phyloP scores from a whole-genome alignment of 92 coral and sea anemone genomes.

The Epizoanthus ramosus region DNA sequence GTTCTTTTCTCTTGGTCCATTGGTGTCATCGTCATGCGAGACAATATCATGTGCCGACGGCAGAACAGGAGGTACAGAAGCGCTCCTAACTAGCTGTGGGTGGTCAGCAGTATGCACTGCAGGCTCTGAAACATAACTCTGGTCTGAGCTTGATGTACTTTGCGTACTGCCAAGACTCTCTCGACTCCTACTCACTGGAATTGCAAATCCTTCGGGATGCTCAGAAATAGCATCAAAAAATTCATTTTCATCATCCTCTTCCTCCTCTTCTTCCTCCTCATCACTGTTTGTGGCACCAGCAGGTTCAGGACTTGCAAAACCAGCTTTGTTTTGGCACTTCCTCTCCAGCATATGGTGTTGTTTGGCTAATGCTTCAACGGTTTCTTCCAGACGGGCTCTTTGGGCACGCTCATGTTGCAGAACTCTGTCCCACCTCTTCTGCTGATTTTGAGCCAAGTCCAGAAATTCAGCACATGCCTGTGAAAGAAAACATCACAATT shows the following conservation, averaged over 20 bases:
- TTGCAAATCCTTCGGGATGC: constrained; percentile 80
- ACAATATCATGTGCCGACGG: neutral
- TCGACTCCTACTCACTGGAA: constrained; percentile 68
- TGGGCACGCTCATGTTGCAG: constrained; percentile 86
- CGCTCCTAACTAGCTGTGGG: constrained; percentile 16
- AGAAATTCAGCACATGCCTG: constrained; percentile 99
- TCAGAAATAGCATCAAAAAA: constrained; percentile 98
- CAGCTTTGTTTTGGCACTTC: constrained; percentile 75
- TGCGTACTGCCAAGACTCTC: constrained; percentile 67
- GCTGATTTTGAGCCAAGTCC: constrained; percentile 97
- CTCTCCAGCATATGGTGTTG: constrained; percentile 92
- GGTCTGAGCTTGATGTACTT: constrained; percentile 64
- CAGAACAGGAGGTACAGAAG: constrained; percentile 18
- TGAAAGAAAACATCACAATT: neutral
- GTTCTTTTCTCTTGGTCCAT: neutral
- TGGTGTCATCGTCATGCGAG: constrained; percentile 12
- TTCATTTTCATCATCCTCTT: constrained; percentile 92
- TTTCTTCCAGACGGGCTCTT: constrained; percentile 89
- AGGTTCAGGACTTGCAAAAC: constrained; percentile 62
- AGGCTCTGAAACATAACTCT: constrained; percentile 41
- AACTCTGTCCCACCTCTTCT: constrained; percentile 88
- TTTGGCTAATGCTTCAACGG: constrained; percentile 91
- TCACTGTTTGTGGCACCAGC: constrained; percentile 60
- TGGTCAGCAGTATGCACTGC: neutral
- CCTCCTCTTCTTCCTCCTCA: constrained; percentile 63